Percentiles rank a stretch among this genome's conserved stretches.
Evolutionary conservation across 2,113 vertebrate genomes (phyloP).

Genomic region (Psilopsiagon aymara): DNA sequence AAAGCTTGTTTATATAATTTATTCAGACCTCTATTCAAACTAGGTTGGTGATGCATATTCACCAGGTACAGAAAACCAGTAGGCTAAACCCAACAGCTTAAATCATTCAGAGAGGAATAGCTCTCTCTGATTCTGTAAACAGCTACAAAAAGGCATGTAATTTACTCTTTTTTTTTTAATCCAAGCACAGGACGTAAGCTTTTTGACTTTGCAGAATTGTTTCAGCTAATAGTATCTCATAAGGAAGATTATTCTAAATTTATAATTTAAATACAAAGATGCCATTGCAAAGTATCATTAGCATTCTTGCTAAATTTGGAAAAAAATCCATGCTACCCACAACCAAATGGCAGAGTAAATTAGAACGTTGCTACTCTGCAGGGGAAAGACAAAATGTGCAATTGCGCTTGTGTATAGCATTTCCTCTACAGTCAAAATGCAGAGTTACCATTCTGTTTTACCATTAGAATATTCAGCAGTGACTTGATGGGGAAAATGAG

Average conservation of each 20-base stretch:
- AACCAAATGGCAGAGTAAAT: not conserved
- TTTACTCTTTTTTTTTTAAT: not conserved
- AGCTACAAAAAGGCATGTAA: not conserved
- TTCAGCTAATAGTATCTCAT: not conserved
- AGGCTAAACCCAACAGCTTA: not conserved
- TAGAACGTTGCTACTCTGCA: not conserved
- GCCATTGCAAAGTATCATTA: not conserved
- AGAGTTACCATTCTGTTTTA: not conserved
- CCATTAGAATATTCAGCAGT: not conserved
- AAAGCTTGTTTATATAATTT: not conserved
- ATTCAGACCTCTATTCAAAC: not conserved
- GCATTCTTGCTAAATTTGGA: not conserved
- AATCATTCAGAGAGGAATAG: conserved; percentile 3
- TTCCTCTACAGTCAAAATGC: not conserved
- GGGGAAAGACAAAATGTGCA: not conserved
- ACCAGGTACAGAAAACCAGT: not conserved
- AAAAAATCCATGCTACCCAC: not conserved
- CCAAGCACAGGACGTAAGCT: not conserved
- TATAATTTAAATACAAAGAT: conserved; percentile 2
- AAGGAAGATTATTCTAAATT: not conserved
- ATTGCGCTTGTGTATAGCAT: not conserved
- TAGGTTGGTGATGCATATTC: not conserved
- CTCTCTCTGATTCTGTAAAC: not conserved
- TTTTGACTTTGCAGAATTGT: not conserved
- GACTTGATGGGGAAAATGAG: not conserved